Evolutionary conservation across 2,113 vertebrate species (phyloP), one percentile per base, ranked within the genome.

Genomic region (Trogon melanurus): DNA sequence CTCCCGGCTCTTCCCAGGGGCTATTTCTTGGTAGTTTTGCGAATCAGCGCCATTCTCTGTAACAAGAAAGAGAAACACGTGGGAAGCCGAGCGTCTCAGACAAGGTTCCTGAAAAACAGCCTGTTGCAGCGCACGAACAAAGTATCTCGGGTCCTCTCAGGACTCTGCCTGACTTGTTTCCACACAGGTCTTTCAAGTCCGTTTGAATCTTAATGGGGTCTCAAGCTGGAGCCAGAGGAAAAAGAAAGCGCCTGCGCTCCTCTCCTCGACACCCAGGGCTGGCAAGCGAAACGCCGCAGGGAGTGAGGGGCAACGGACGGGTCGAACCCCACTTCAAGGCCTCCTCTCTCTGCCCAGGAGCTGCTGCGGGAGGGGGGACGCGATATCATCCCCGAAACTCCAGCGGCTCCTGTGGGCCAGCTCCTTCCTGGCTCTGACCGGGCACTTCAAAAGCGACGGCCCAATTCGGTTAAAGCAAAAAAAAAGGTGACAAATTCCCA

Each of bases 21-120:
- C 54, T 99, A 99, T 97, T 99, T 99, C 99, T 99, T 99, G 97
- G 99, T 99, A 47, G 99, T 99, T 98, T 99, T 99, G 97, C 99
- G 99, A 95, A 99, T 99, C 98, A 99, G 93, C 88, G 99, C 99
- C 99, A 99, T 99, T 97, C 99, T 99, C 99, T 99, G 98, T 21
- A 98, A 98, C 4, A 9, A 96, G 66, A 97, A 47, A 92, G 44
- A 91, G 85, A 85, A 30, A 73, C 23, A n/a, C 10, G 15, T 11
- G 72, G 36, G 84, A 82, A 74, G 47, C 10, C 0, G 5, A 70
- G 47, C 0, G 0, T 16, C 70, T 69, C 65, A 14, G 60, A 58
- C 19, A 17, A 23, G 44, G 79, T 8, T 10, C 27, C 64, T 51
- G 67, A 67, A 27, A 20, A 83, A 62, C 64, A 38, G 25, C 71